Base-by-base conservation (phyloP, 1,140 invertebrate species). In the Diuraphis noxia region DNA sequence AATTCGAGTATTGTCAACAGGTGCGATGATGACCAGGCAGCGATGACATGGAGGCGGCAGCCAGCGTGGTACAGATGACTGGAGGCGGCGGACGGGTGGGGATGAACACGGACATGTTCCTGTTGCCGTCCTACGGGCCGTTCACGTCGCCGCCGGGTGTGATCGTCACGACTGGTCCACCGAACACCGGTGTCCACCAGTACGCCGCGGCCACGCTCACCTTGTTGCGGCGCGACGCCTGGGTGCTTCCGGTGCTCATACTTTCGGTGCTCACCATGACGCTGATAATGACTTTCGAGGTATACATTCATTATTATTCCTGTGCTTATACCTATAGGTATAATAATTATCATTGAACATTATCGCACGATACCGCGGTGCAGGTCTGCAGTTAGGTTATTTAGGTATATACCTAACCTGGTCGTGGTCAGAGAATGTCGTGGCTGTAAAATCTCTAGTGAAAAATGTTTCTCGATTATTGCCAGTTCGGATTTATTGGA, bases 251-350 rank as follows among this genome's bases (percentile, higher is more conserved):
- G 46, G 92, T 93, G 25, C 92, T 93, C 30, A 91, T 93, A n/a
- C 92, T 93, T 52, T 93, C 93, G 7, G 91, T 92, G 40, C 92
- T 93, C 56, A 93, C 93, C 89, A 93, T 93, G 93, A 92, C 93
- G 34, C 92, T 93, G 88, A 93, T 93, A 43, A 92, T 92, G 36
- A 79, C 93, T 5, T 93, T 93, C 86, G 93, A 93, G 93, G 93
- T 93, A 84, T 72, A 52, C 8, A n/a, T n/a, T n/a, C 30, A 4
- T 10, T n/a, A n/a, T 13, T n/a, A n/a, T 63, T n/a, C 4, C n/a
- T 30, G 9, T 4, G 25, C 43, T 19, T 49, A 21, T 21, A 6
- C 0, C 9, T 21, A 49, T 49, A 21, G 6, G n/a, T n/a, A n/a
- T n/a, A n/a, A n/a, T n/a, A n/a, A n/a, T n/a, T n/a, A n/a, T n/a